Evolutionary conservation across 2,888 invertebrate species (phyloP).

Genomic region (Adela reaumurella): DNA sequence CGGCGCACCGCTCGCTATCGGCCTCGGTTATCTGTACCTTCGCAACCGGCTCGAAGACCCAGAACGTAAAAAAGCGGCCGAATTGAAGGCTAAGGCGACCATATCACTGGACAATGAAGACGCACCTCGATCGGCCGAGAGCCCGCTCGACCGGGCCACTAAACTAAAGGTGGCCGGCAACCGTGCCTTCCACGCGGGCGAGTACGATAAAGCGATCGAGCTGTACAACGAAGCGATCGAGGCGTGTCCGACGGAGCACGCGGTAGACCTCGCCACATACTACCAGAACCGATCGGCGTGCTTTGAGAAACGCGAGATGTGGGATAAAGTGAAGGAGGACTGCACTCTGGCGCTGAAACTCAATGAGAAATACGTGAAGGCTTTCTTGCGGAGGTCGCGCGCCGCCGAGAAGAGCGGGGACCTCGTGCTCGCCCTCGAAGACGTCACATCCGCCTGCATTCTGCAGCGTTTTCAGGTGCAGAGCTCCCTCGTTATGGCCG

Average conservation of each 20-base stretch:
- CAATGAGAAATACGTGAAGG: constrained; percentile 86
- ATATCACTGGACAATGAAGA: constrained; percentile 61
- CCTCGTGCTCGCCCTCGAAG: constrained; percentile 79
- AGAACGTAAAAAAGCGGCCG: constrained; percentile 51
- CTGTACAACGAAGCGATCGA: constrained; percentile 93
- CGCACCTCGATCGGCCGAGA: constrained; percentile 36
- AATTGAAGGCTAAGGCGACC: constrained; percentile 50
- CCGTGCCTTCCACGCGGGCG: constrained; percentile 75
- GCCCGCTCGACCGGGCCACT: constrained; percentile 70
- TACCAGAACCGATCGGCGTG: constrained; percentile 96
- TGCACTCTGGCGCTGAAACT: constrained; percentile 80
- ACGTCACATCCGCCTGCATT: constrained; percentile 90
- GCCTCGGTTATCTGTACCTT: constrained; percentile 76
- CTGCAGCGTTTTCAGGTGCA: constrained; percentile 85
- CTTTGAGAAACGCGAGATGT: constrained; percentile 86
- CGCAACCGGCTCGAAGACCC: constrained; percentile 54
- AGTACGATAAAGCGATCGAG: constrained; percentile 86
- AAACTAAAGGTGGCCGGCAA: constrained; percentile 87
- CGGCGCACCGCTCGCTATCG: constrained; percentile 79
- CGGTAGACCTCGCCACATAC: constrained; percentile 79
- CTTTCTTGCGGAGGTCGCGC: constrained; percentile 77
- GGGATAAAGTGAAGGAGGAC: constrained; percentile 80
- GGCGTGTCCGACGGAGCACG: constrained; percentile 71
- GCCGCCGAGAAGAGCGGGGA: constrained; percentile 79
- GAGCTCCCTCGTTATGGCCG: constrained; percentile 76